Base-by-base conservation (phyloP, 2,888 invertebrate genomes). In the Imbricaverruca yamaguchii region DNA sequence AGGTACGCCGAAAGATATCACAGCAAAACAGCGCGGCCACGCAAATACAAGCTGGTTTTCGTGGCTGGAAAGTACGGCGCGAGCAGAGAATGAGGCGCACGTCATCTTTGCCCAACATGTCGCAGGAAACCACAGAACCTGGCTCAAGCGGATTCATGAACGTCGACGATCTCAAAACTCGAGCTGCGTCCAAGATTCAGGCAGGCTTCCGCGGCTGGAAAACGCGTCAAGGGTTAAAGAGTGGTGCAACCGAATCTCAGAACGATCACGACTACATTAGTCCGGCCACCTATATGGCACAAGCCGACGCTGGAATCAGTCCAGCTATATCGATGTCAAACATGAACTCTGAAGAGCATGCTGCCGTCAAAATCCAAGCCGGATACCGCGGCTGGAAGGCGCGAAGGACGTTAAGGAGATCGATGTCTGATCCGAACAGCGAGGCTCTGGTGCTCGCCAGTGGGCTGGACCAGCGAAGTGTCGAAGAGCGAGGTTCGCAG, bases 1-100 rank as follows among this genome's bases (percentile, higher is more conserved):
- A 92, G 85, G 91, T 91, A 65, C 88, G 92, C 80, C 88, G 89
- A 85, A 86, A 88, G 81, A 89, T 89, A 82, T 88, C 88, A 84
- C 84, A 84, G 11, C 87, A 65, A 15, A 55, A 81, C 39, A 79
- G 80, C 3, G 80, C 81, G 15, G 81, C 81, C 55, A 81, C 81
- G 6, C 55, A 81, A 77, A 81, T 81, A 21, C 81, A 81, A 15
- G 81, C 81, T 0, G 81, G 81, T 21, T 81, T 81, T n/a, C 67
- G 81, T n/a, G 81, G 81, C 13, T 81, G 74, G 55, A 78, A 77
- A 12, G 57, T 57, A 21, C 81, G 81, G 9, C 53, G 57, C 3
- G 78, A 53, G 77, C 74, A 21, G 10, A 12, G 12, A 18, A 11
- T 39, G 53, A 15, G 25, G 12, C 77, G 78, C 4, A 21, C n/a